A percentile compares a stretch with the other conserved stretches of the same genome.
phyloP scores from a whole-genome alignment of 2,888 invertebrate species.

The Carabus problematicus region DNA sequence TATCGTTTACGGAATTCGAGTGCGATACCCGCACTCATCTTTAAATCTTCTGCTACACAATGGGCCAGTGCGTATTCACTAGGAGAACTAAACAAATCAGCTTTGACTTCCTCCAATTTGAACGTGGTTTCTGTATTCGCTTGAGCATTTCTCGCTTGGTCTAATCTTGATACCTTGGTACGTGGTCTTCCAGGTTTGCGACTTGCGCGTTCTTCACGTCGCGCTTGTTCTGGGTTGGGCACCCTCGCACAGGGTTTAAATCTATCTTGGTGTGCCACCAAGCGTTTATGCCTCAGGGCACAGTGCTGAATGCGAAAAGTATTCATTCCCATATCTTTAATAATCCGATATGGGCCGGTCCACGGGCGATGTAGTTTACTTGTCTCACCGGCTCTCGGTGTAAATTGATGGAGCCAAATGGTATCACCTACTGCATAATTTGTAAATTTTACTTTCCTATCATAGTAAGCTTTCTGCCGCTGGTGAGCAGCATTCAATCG shows the following conservation, averaged over 20 bases:
- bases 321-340: conserved; percentile 12
- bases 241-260: conserved; percentile 14
- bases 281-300: conserved; percentile 12
- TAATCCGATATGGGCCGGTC: conserved; percentile 10
- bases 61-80: conserved; percentile 58
- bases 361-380: conserved; percentile 19
- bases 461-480: conserved; percentile 10
- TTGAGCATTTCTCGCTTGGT: conserved; percentile 48
- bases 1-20: conserved; percentile 50
- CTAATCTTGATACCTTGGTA: conserved; percentile 46
- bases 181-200: conserved; percentile 14
- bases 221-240: conserved; percentile 18
- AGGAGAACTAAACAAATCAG: conserved; percentile 58
- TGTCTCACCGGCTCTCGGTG: conserved; percentile 7
- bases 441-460: background rate
- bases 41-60: too few species aligned
- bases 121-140: background rate
- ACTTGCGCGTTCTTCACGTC: conserved; percentile 19
- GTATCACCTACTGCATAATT: conserved; percentile 9
- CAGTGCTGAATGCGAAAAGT: conserved; percentile 23
- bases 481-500: conserved; percentile 5
- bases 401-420: conserved; percentile 13
- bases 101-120: background rate
- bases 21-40: conserved; percentile 61
- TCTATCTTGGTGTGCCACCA: conserved; percentile 18